Evolutionary conservation across 2,797 vertebrate genomes (phyloP).

Genomic region (Arrhamphus sclerolepis): DNA sequence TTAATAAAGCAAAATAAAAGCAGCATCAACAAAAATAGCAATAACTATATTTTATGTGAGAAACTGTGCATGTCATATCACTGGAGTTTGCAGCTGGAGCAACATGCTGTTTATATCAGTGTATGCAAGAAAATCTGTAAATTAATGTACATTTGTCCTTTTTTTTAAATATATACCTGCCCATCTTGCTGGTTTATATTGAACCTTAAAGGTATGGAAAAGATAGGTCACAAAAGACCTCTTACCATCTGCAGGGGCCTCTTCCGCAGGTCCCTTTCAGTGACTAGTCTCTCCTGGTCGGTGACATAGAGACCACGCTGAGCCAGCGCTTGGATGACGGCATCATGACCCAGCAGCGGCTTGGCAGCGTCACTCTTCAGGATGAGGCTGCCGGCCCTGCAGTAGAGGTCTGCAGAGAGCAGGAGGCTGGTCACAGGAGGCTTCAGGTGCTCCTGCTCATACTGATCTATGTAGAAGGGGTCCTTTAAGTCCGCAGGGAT

Average conservation of each 20-base stretch:
- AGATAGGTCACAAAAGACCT: not conserved
- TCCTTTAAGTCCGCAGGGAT: constrained; percentile 91
- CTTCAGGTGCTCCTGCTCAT: constrained; percentile 98
- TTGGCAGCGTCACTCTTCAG: constrained; percentile 90
- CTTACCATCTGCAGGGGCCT: constrained; percentile 98
- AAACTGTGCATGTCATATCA: too few relatives aligned
- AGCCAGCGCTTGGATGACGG: constrained; percentile 94
- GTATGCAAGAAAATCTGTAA: not conserved
- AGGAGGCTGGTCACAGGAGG: constrained; percentile 92
- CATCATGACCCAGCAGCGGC: constrained; percentile 92
- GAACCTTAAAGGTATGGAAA: not conserved
- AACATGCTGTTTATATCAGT: too few relatives aligned
- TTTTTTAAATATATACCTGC: not conserved
- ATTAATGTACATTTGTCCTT: not conserved
- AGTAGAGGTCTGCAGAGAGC: constrained; percentile 95
- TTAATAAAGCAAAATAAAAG: not conserved
- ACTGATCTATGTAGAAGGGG: constrained; percentile 98
- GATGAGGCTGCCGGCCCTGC: constrained; percentile 92
- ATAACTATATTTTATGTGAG: not conserved
- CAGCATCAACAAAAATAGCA: not conserved
- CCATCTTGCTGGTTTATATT: not conserved
- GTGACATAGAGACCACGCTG: constrained; percentile 95
- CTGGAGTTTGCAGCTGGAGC: too few relatives aligned
- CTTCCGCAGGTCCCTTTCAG: constrained; percentile 92
- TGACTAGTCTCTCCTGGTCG: constrained; percentile 94